Base-by-base conservation (phyloP, 2,888 invertebrate species). In the Resseliella maxima region DNA sequence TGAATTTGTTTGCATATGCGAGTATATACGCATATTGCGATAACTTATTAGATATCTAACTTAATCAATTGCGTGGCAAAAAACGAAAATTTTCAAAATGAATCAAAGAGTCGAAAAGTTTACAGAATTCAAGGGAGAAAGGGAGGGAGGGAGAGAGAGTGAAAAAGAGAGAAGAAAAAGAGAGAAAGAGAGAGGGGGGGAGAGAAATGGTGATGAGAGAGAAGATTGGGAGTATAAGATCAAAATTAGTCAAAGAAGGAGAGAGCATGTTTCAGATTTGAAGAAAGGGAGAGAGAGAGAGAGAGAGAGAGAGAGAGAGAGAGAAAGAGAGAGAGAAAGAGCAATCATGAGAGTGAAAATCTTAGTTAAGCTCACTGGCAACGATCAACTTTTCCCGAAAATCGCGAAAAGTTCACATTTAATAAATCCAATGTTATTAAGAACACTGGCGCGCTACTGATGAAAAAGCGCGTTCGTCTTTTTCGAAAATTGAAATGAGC, bases 371-470 rank as follows among this genome's bases (percentile, higher is more conserved):
- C 59, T 3, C 24, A 1, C 3, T 24, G 15, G 2, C 59, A 72
- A 72, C 72, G 72, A 72, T 72, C 72, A 72, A 72, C 72, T 72
- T 72, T 72, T 72, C 72, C 0, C 12, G 18, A 35, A 72, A 31
- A 27, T 31, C 31, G 31, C 31, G 31, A 72, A 72, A 72, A 72
- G 72, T 72, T 72, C 35, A 35, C 72, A 72, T 72, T 72, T 72
- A 72, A 72, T 72, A 72, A 31, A 72, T 72, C 72, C 72, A 72
- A 72, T 72, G 72, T 31, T 72, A 72, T 72, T 72, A 72, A 15
- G 31, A 72, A 72, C 72, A 72, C 72, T 72, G 72, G 72, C 72
- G 72, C 18, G 31, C 72, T 31, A 31, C 72, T n/a, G n/a, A 72
- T 31, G 35, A 72, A 72, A 72, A 72, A 31, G 72, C 5, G 72